Evolutionary conservation across 2,888 invertebrate species (phyloP).

Genomic region (Marasmarcha lunaedactyla): DNA sequence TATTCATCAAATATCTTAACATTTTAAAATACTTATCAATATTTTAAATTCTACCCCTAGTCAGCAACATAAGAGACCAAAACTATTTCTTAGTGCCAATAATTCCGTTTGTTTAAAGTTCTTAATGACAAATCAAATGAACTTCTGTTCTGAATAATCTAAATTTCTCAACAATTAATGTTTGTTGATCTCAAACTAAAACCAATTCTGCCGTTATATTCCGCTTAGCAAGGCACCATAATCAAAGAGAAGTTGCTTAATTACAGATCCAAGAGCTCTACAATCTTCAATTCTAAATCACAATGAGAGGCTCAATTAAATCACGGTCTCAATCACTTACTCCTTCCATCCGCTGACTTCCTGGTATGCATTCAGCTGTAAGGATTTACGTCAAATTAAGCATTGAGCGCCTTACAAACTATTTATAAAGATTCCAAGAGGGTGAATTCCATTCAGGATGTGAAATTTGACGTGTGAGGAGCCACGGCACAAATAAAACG

Average conservation of each 20-base stretch:
- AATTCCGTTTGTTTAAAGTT: too few relatives aligned
- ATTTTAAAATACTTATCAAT: too few relatives aligned
- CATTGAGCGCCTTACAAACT: constrained; percentile 36
- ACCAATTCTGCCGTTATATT: not conserved
- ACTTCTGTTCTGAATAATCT: too few relatives aligned
- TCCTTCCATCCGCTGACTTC: constrained; percentile 42
- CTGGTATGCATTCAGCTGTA: constrained; percentile 39
- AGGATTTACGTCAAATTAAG: constrained; percentile 65
- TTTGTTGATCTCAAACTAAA: too few relatives aligned
- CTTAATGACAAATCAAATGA: too few relatives aligned
- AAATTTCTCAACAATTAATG: too few relatives aligned
- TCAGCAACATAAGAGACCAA: too few relatives aligned
- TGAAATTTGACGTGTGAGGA: constrained; percentile 67
- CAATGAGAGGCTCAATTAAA: constrained; percentile 40
- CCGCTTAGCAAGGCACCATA: not conserved
- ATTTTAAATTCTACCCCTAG: too few relatives aligned
- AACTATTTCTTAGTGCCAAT: too few relatives aligned
- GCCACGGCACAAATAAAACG: constrained; percentile 37
- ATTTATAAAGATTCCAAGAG: constrained; percentile 64
- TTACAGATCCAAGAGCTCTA: too few relatives aligned
- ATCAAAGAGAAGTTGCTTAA: too few relatives aligned
- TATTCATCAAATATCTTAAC: too few relatives aligned
- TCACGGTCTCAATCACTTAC: constrained; percentile 28
- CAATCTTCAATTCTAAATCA: constrained; percentile 17
- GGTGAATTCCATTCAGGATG: constrained; percentile 53